Conservation (phyloP, 2,113 vertebrate genomes). For the Tonatia bakeri region DNA sequence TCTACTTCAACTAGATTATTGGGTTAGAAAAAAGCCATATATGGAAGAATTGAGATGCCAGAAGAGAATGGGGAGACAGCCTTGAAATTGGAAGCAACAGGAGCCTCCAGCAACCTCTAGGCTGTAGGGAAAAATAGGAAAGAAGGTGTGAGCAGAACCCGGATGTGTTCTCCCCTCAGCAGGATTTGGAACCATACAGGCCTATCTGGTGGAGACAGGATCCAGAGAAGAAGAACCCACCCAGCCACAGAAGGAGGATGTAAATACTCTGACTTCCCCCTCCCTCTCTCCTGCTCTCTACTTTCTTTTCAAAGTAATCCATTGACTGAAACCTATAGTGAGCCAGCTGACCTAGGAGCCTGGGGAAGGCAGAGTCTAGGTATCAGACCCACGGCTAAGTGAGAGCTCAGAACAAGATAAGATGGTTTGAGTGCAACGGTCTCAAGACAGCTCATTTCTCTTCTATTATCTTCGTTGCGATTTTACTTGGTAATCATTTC, state of each 20-base stretch:
- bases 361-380: background rate
- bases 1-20: background rate
- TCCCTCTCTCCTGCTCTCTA: background rate
- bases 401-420: background rate
- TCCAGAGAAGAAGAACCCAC: background rate
- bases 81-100: background rate
- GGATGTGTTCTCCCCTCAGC: accelerated
- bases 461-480: background rate
- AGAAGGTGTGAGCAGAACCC: background rate
- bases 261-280: background rate
- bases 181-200: background rate
- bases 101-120: background rate
- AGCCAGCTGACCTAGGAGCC: background rate
- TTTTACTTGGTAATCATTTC: background rate
- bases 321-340: background rate
- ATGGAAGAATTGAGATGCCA: background rate
- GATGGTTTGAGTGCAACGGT: background rate
- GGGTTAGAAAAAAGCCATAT: background rate
- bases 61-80: background rate
- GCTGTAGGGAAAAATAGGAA: background rate
- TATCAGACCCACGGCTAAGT: accelerated
- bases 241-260: background rate
- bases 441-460: background rate
- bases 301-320: background rate
- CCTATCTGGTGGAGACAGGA: background rate